These are phyloP conservation scores for Busseola fusca DNA, from an alignment of 2,888 invertebrate species.

Conservation along the genomic window DNA sequence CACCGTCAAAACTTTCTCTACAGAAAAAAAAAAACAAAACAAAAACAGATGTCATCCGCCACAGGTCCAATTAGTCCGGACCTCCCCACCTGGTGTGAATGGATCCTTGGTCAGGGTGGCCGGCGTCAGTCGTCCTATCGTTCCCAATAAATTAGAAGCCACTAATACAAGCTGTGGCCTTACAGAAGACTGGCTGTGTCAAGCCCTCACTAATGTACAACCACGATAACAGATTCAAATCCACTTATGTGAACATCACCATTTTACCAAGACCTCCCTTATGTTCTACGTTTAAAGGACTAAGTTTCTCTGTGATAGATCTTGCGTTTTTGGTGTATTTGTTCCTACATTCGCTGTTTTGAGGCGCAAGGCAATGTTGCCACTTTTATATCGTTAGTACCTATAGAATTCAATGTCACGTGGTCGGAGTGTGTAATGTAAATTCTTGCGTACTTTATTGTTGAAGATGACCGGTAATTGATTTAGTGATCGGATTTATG, in stretches of 20 bases:
- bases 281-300: slow-evolving; percentile 7
- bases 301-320: slow-evolving; percentile 41
- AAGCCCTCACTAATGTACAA: slow-evolving; percentile 87
- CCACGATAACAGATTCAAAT: slow-evolving; percentile 86
- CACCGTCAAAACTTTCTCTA: slow-evolving; percentile 46
- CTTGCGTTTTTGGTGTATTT: slow-evolving; percentile 57
- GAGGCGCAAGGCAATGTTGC: slow-evolving; percentile 76
- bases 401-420: slow-evolving; percentile 79
- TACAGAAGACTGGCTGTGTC: slow-evolving; percentile 88
- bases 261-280: slow-evolving; percentile 65
- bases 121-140: slow-evolving; percentile 87
- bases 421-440: slow-evolving; percentile 79
- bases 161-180: slow-evolving; percentile 87
- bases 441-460: slow-evolving; percentile 83
- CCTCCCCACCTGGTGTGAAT: slow-evolving; percentile 82
- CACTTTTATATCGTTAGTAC: slow-evolving; percentile 81
- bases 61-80: slow-evolving; percentile 61
- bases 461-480: slow-evolving; percentile 79
- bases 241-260: slow-evolving; percentile 77
- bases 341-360: slow-evolving; percentile 74
- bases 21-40: slow-evolving; percentile 30
- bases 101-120: slow-evolving; percentile 86
- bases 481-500: slow-evolving; percentile 78
- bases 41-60: slow-evolving; percentile 49
- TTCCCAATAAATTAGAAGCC: slow-evolving; percentile 88